Conservation (phyloP, 2,113 vertebrate genomes). For the Pandion haliaetus region DNA sequence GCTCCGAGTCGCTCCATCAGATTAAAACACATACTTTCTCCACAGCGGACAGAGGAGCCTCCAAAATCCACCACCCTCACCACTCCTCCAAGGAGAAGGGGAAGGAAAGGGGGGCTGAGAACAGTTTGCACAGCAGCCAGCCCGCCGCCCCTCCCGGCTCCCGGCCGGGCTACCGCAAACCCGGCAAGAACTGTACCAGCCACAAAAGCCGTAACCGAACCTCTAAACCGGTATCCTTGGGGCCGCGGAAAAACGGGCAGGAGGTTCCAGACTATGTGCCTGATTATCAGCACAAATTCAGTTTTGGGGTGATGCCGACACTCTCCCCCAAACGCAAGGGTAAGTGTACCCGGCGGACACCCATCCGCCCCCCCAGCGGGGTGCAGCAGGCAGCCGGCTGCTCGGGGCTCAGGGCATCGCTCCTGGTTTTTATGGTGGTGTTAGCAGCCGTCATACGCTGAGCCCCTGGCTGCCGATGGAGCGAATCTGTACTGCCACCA, state of each 20-base stretch:
- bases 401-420: conserved; percentile 50
- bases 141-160: conserved; percentile 72
- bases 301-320: conserved; percentile 72
- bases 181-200: conserved; percentile 85
- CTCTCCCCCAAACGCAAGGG: conserved; percentile 70
- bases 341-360: conserved; percentile 81
- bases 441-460: conserved; percentile 79
- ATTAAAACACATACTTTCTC: conserved; percentile 87
- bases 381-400: conserved; percentile 85
- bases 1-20: conserved; percentile 89
- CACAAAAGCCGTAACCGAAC: conserved; percentile 80
- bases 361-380: conserved; percentile 85
- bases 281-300: conserved; percentile 77
- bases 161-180: conserved; percentile 71
- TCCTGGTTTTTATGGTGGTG: conserved; percentile 75
- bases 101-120: conserved; percentile 43
- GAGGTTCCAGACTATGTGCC: conserved; percentile 83
- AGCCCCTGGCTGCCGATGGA: background rate
- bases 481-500: conserved; percentile 66
- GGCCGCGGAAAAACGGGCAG: conserved; percentile 75
- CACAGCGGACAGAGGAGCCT: conserved; percentile 81
- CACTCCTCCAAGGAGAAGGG: conserved; percentile 72
- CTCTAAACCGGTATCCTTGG: conserved; percentile 67
- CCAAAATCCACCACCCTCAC: conserved; percentile 80
- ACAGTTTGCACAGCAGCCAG: conserved; percentile 64